Evolutionary conservation across 2,888 invertebrate genomes (phyloP).

Genomic region (Drosophila recens): DNA sequence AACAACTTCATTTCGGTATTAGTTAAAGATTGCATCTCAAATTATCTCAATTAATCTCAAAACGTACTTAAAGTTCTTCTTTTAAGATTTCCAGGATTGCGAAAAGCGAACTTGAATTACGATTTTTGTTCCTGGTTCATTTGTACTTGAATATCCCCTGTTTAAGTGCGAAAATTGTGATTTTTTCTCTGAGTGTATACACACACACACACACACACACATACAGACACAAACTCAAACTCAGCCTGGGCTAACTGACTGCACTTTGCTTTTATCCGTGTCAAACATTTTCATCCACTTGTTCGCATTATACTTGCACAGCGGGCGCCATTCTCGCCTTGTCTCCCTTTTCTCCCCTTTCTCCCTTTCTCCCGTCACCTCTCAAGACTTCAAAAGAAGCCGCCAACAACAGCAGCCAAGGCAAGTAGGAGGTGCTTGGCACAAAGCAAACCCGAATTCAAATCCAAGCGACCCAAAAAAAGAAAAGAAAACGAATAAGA

Average conservation of each 20-base stretch:
- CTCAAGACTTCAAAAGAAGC: conserved; percentile 70
- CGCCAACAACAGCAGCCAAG: conserved; percentile 47
- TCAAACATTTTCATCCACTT: conserved; percentile 82
- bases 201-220: conserved; percentile 13
- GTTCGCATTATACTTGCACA: conserved; percentile 72
- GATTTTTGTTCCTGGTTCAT: too few species aligned
- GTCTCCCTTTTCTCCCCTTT: background rate
- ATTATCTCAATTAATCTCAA: too few species aligned
- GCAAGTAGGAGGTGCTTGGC: conserved; percentile 10
- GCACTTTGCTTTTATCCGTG: conserved; percentile 74
- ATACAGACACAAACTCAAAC: conserved; percentile 5
- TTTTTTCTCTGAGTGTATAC: background rate
- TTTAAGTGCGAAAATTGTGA: too few species aligned
- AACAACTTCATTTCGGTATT: too few species aligned
- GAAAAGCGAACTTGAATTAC: too few species aligned
- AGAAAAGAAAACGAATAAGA: background rate
- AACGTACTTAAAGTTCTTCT: too few species aligned
- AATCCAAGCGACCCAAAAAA: conserved; percentile 14
- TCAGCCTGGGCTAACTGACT: conserved; percentile 40
- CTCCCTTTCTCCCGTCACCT: background rate
- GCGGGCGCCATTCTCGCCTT: conserved; percentile 31
- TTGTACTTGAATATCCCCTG: too few species aligned
- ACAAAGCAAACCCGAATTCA: conserved; percentile 16
- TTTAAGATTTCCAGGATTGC: too few species aligned
- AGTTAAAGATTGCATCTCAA: too few species aligned